Percentiles rank a stretch among this genome's conserved stretches.
These are phyloP conservation scores for Rafetus swinhoei DNA, from an alignment of 2,113 vertebrate genomes.

Conservation along the genomic window DNA sequence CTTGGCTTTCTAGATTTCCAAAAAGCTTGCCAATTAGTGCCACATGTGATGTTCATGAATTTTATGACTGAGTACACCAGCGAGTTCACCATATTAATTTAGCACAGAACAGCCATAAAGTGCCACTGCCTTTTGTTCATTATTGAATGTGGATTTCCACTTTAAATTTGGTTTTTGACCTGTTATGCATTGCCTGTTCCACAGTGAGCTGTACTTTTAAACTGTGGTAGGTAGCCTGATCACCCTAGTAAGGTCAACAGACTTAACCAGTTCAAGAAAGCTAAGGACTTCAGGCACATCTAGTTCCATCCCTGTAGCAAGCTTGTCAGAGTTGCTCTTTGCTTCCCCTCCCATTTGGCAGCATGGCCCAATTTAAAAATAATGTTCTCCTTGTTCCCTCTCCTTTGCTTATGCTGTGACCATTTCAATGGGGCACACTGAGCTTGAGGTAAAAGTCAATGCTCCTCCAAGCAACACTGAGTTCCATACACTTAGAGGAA, in stretches of 20 bases:
- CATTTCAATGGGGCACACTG: background rate
- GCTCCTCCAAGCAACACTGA: background rate
- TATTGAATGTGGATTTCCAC: background rate
- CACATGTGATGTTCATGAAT: background rate
- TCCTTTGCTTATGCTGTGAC: fast-evolving
- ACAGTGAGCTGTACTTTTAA: background rate
- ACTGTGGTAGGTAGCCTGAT: background rate
- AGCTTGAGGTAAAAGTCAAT: background rate
- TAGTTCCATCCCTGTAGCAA: background rate
- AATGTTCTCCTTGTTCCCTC: background rate
- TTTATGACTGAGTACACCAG: background rate
- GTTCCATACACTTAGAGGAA: background rate
- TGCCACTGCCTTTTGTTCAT: background rate
- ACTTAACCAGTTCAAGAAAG: background rate
- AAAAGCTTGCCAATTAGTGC: background rate
- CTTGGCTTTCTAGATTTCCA: background rate
- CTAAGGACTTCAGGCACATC: background rate
- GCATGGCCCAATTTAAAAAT: background rate
- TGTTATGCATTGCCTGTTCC: background rate
- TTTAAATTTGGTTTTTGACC: background rate
- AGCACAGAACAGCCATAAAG: background rate
- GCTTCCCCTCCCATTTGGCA: background rate
- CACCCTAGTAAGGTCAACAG: no score
- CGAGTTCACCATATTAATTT: background rate
- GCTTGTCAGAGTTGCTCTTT: background rate